Evolutionary conservation across 2,888 invertebrate species (phyloP).

Genomic region (Baronia brevicornis): DNA sequence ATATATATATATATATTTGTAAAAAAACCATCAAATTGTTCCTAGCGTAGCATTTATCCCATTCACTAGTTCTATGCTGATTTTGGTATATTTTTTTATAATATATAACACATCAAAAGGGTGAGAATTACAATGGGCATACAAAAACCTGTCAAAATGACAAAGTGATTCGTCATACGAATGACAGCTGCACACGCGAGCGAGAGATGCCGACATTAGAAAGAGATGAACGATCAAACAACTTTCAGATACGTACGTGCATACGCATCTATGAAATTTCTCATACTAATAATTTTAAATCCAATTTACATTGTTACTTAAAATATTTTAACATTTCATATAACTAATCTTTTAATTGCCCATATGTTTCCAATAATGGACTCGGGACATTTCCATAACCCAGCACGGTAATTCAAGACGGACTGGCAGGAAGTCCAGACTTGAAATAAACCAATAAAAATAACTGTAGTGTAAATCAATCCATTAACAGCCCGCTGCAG

Average conservation of each 20-base stretch:
- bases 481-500: too few species aligned
- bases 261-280: conserved; percentile 7
- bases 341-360: conserved; percentile 13
- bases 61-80: conserved; percentile 11
- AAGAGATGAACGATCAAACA: conserved; percentile 35
- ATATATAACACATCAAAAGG: conserved; percentile 37
- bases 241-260: conserved; percentile 22
- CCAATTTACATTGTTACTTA: too few species aligned
- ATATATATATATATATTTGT: too few species aligned
- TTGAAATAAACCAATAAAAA: too few species aligned
- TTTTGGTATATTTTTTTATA: conserved; percentile 20
- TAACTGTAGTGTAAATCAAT: too few species aligned
- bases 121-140: conserved; percentile 60
- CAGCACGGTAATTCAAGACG: too few species aligned
- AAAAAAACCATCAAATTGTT: conserved; percentile 5
- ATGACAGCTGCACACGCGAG: conserved; percentile 59
- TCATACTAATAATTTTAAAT: conserved; percentile 3
- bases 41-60: conserved; percentile 5
- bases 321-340: conserved; percentile 9
- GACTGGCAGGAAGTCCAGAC: too few species aligned
- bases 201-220: conserved; percentile 21
- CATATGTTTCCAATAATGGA: conserved; percentile 13
- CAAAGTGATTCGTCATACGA: conserved; percentile 70
- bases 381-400: conserved; percentile 3
- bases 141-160: conserved; percentile 67